Conservation (phyloP, 2,113 vertebrate genomes). For the Zosterops hypoxanthus region DNA sequence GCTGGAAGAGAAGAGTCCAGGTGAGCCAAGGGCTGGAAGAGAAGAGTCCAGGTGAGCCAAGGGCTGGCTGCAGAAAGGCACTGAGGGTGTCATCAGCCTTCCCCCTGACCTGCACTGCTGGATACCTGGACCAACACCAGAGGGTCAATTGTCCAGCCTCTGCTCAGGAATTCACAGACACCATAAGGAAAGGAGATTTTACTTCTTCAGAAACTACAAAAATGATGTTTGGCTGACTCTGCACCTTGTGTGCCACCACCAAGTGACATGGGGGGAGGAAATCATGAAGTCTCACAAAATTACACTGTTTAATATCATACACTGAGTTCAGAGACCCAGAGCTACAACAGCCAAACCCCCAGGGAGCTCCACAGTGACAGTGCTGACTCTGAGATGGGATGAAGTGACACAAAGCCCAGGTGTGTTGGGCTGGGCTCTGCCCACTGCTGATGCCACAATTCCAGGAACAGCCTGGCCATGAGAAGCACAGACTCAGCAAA, state of each 20-base stretch:
- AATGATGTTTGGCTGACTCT: not conserved
- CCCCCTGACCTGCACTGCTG: accelerated
- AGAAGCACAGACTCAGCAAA: not conserved
- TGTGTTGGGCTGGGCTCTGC: not conserved
- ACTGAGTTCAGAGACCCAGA: not conserved
- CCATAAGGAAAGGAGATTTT: not conserved
- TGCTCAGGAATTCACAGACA: not conserved
- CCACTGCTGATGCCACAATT: not conserved
- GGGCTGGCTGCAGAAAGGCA: not conserved
- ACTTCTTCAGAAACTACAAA: not conserved
- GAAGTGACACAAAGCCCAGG: not conserved
- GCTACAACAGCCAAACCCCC: not conserved
- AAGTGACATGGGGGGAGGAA: not conserved
- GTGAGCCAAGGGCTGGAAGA: constrained; percentile 22
- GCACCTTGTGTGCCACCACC: not conserved
- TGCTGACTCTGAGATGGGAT: not conserved
- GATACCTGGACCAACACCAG: not conserved
- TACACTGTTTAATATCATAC: not conserved
- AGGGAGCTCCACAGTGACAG: not conserved
- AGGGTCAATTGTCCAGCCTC: not conserved
- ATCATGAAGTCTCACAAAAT: not conserved
- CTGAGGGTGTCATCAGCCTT: not conserved
- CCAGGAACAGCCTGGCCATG: not conserved
- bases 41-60: constrained; percentile 26
- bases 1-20: constrained; percentile 74